A percentile compares a stretch with the other conserved stretches of the same genome.
Evolutionary conservation across 2,113 vertebrate species (phyloP).

Genomic region (Amazona vittata): DNA sequence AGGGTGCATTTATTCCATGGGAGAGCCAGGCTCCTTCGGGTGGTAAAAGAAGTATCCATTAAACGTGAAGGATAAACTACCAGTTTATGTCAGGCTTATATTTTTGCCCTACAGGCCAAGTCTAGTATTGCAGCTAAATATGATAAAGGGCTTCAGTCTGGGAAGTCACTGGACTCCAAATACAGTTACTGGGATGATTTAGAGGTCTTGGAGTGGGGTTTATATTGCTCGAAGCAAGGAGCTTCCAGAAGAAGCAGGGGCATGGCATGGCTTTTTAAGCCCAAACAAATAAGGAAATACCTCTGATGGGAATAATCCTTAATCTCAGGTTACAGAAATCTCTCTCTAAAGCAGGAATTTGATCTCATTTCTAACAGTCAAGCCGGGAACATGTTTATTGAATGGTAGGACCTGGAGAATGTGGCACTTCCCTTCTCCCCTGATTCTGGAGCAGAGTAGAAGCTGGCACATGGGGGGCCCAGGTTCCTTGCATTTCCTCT

Average conservation of each 20-base stretch:
- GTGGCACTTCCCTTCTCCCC: background rate
- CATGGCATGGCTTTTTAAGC: background rate
- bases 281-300: background rate
- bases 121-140: background rate
- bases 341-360: background rate
- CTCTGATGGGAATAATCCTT: background rate
- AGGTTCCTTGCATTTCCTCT: background rate
- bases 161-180: background rate
- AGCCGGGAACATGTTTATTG: background rate
- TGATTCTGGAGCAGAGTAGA: background rate
- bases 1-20: background rate
- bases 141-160: background rate
- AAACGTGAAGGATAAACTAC: background rate
- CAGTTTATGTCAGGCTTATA: background rate
- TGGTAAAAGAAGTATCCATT: background rate
- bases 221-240: background rate
- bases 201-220: background rate
- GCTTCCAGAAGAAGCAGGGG: background rate
- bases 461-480: rapidly evolving
- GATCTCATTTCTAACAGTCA: background rate
- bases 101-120: background rate
- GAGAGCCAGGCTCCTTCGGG: background rate
- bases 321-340: background rate
- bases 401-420: background rate
- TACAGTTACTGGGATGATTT: background rate